These are phyloP conservation scores for Campoplex nolae DNA, from an alignment of 2,888 invertebrate genomes.

Conservation along the genomic window DNA sequence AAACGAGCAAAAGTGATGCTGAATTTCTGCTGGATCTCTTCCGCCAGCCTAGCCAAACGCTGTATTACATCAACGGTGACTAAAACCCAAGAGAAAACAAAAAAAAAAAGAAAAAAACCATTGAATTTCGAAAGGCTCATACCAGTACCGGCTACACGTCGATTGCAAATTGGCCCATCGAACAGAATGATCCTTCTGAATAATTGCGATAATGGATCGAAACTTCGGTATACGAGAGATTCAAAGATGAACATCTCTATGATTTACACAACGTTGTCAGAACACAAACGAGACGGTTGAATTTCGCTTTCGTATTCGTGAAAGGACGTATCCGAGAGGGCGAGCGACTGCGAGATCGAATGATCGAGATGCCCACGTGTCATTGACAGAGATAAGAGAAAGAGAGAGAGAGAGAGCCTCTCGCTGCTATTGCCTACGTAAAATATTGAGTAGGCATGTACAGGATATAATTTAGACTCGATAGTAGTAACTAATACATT, in stretches of 20 bases:
- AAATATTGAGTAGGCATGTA: constrained; percentile 61
- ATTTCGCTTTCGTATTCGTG: constrained; percentile 56
- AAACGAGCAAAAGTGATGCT: not conserved
- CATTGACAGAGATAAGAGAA: not conserved
- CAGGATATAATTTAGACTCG: constrained; percentile 21
- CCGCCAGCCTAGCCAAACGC: not conserved
- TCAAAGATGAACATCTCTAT: not conserved
- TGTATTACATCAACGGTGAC: not conserved
- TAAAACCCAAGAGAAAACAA: not conserved
- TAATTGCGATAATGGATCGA: not conserved
- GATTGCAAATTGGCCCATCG: not conserved
- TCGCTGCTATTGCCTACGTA: constrained; percentile 56
- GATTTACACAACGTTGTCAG: constrained; percentile 16
- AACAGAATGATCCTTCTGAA: not conserved
- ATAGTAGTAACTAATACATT: constrained; percentile 38
- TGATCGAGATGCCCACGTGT: constrained; percentile 36
- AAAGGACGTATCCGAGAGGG: constrained; percentile 55
- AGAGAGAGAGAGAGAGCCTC: not conserved
- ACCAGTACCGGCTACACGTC: not conserved
- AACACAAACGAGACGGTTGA: constrained; percentile 10
- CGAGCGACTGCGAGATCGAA: not conserved
- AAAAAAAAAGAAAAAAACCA: not conserved
- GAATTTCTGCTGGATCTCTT: not conserved
- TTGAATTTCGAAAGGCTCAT: not conserved
- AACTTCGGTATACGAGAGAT: not conserved